phyloP scores from a whole-genome alignment of 2,113 vertebrate species.

The Tringa solitaria region DNA sequence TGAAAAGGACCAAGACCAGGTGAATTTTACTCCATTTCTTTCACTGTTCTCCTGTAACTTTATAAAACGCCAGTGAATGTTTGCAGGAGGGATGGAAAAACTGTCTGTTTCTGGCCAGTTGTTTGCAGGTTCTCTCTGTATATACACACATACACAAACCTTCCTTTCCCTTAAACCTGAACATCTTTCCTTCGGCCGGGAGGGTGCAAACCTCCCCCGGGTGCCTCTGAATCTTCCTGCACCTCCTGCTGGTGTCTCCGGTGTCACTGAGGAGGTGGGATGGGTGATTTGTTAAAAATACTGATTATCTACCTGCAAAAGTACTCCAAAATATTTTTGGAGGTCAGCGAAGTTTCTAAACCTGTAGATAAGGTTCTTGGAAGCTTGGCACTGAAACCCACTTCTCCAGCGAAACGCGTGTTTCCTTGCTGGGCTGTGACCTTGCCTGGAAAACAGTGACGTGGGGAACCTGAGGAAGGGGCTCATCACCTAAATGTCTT shows the following conservation, averaged over 20 bases:
- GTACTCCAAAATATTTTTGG: neutral
- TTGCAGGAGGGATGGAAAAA: neutral
- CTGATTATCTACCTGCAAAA: neutral
- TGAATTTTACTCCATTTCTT: neutral
- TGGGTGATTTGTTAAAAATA: neutral
- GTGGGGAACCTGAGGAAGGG: neutral
- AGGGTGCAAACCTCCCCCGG: neutral
- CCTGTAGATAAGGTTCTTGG: neutral
- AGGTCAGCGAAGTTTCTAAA: neutral
- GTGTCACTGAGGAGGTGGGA: neutral
- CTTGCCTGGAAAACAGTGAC: neutral
- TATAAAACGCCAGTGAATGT: neutral
- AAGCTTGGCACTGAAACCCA: neutral
- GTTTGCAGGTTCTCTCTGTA: rapidly evolving
- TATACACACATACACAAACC: neutral
- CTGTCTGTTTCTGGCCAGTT: neutral
- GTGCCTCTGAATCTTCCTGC: too few relatives aligned
- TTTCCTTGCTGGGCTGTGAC: neutral
- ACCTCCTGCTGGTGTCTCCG: neutral
- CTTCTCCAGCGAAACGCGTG: neutral
- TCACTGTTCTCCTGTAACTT: neutral
- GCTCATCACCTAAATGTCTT: rapidly evolving
- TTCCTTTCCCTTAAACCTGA: neutral
- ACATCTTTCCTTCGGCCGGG: neutral
- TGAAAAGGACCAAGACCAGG: neutral